Percentiles rank a stretch among this genome's conserved stretches.
Conservation (phyloP, 2,113 vertebrate genomes). For the Phaethornis superciliosus region DNA sequence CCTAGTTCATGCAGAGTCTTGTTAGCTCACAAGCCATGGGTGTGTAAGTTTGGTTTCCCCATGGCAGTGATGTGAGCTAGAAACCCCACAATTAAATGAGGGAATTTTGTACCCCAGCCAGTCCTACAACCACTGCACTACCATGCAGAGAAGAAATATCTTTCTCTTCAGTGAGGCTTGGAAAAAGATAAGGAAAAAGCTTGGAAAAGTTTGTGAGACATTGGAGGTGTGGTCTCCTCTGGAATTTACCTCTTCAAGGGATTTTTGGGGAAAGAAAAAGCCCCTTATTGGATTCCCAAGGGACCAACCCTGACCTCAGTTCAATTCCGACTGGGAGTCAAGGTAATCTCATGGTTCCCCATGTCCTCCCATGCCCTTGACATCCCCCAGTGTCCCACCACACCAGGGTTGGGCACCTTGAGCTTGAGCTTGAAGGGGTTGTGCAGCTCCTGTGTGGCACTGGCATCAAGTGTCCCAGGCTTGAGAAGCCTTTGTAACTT, state of each 20-base stretch:
- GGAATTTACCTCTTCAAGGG: neutral
- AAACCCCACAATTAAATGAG: neutral
- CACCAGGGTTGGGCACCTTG: fast-evolving
- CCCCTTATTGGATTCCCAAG: neutral
- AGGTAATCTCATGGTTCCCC: neutral
- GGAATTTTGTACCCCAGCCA: neutral
- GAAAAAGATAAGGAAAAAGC: neutral
- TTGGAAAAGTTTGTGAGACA: neutral
- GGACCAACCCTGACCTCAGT: neutral
- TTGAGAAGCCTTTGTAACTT: neutral
- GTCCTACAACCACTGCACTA: neutral
- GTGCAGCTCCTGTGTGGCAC: neutral
- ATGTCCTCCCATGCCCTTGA: neutral
- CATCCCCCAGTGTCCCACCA: neutral
- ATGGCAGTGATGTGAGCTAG: neutral
- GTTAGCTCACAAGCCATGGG: neutral
- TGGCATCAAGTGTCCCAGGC: fast-evolving
- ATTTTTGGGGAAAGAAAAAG: neutral
- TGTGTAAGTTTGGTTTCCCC: neutral
- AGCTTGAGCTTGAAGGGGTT: neutral
- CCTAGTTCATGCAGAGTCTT: neutral
- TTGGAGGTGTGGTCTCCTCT: neutral
- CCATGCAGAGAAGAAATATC: neutral
- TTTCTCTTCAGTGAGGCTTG: neutral
- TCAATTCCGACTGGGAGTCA: neutral